These are phyloP conservation scores for Corythornis madagascariensis DNA, from an alignment of 2,113 vertebrate species.

Conservation along the genomic window DNA sequence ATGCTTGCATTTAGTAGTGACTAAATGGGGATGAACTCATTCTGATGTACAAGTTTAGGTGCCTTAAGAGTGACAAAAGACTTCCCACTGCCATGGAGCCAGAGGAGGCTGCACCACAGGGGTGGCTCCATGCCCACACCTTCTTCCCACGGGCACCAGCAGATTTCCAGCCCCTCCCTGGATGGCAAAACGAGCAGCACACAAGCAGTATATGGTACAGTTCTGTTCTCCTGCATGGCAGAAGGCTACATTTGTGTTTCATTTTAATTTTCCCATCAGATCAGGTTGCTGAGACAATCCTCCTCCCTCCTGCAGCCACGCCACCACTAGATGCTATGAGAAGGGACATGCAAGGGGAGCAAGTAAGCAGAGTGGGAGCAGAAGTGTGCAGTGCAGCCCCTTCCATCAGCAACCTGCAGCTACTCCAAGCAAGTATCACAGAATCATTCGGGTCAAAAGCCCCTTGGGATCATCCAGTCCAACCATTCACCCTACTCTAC, in stretches of 20 bases:
- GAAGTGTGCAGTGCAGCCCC: neutral
- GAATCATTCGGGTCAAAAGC: no score
- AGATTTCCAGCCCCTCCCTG: neutral
- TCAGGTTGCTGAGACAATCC: neutral
- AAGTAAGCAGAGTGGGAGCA: neutral
- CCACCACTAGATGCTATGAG: neutral
- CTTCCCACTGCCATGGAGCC: neutral
- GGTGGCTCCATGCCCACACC: neutral
- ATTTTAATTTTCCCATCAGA: neutral
- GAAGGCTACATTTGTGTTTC: neutral
- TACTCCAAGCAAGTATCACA: neutral
- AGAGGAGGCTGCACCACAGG: neutral
- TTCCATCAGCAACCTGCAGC: neutral
- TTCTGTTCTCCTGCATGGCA: neutral
- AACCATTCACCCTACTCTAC: no score
- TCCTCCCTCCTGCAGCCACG: neutral
- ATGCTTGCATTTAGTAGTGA: neutral
- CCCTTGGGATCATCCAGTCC: no score
- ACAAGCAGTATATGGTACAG: neutral
- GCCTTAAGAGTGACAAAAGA: neutral
- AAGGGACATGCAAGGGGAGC: neutral
- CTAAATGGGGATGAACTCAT: neutral
- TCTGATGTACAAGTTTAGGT: neutral
- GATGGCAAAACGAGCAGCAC: fast-evolving
- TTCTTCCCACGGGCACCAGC: neutral